phyloP scores from a whole-genome alignment of 2,797 vertebrate species.

The Sebastes iracundus region DNA sequence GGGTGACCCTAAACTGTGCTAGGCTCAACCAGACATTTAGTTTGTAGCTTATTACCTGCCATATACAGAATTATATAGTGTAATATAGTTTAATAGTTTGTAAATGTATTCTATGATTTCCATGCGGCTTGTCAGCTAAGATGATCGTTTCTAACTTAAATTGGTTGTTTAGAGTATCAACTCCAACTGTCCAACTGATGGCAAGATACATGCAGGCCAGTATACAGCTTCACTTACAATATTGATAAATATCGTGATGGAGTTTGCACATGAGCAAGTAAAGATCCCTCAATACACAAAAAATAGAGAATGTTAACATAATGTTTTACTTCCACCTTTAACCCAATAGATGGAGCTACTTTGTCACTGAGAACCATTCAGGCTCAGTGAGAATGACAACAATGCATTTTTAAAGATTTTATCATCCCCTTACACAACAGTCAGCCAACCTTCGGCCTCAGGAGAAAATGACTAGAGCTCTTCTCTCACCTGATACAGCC shows the following conservation, averaged over 20 bases:
- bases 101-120: not conserved
- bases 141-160: not conserved
- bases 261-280: not conserved
- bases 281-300: not conserved
- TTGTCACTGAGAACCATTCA: conserved; percentile 12
- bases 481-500: conserved; percentile 89
- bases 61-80: not conserved
- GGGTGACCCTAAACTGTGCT: not conserved
- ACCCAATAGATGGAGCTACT: conserved; percentile 61
- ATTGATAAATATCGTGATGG: not conserved
- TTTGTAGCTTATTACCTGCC: not conserved
- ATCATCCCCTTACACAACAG: conserved; percentile 23
- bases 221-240: not conserved
- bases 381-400: conserved; percentile 9
- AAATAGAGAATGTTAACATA: not conserved
- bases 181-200: not conserved
- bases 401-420: conserved; percentile 18
- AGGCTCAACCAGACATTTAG: not conserved
- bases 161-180: not conserved
- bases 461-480: conserved; percentile 15
- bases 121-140: not conserved
- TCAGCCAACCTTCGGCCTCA: conserved; percentile 29
- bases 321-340: conserved; percentile 30
- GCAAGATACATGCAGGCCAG: not conserved
- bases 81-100: not conserved